These are phyloP conservation scores for Heliconius himera DNA, from an alignment of 1,140 invertebrate genomes.

Conservation along the genomic window DNA sequence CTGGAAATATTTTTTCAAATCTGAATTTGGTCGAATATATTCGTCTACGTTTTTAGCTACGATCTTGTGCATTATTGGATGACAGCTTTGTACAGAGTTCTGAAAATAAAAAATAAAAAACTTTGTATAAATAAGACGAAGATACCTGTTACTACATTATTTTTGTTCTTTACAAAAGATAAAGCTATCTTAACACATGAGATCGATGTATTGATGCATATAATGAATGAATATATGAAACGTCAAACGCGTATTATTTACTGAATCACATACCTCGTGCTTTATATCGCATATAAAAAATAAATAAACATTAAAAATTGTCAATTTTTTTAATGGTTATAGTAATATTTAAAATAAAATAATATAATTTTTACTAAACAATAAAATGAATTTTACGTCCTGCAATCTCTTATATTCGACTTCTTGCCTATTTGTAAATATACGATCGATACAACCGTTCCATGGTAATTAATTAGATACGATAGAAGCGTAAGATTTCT, in stretches of 20 bases:
- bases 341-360: neutral
- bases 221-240: too few relatives aligned
- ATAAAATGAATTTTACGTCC: neutral
- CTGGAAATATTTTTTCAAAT: constrained; percentile 89
- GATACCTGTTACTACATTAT: too few relatives aligned
- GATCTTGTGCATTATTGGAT: constrained; percentile 94
- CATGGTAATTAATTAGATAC: constrained; percentile 1
- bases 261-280: too few relatives aligned
- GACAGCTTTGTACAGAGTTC: constrained; percentile 94
- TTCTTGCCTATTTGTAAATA: neutral
- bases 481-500: neutral
- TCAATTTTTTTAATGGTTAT: too few relatives aligned
- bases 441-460: neutral
- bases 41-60: constrained; percentile 90
- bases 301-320: too few relatives aligned
- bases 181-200: too few relatives aligned
- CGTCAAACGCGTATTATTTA: too few relatives aligned
- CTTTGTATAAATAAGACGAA: too few relatives aligned
- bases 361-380: neutral
- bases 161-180: too few relatives aligned
- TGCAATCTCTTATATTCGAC: neutral
- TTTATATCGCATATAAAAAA: too few relatives aligned
- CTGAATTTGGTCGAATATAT: constrained; percentile 91
- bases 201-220: too few relatives aligned
- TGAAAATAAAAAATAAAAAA: constrained; percentile 72